Conservation (phyloP, 2,888 invertebrate species). For the Caradrina clavipalpis region DNA sequence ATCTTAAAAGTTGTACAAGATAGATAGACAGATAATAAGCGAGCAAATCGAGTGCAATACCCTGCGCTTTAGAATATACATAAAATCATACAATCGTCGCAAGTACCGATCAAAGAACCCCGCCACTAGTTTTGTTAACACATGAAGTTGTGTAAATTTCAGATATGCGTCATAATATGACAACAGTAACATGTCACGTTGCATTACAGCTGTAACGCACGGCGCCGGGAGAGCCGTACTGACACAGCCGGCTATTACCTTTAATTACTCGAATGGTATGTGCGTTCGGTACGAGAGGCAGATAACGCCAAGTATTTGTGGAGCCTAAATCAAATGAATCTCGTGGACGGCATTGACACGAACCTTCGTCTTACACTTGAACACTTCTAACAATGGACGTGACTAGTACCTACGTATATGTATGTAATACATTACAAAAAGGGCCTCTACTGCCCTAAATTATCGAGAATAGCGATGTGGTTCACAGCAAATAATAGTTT, state of each 20-base stretch:
- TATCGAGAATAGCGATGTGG: background rate
- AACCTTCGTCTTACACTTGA: slow-evolving; percentile 47
- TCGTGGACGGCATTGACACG: slow-evolving; percentile 33
- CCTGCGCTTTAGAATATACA: background rate
- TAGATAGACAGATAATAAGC: background rate
- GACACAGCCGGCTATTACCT: background rate
- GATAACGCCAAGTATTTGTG: slow-evolving; percentile 20
- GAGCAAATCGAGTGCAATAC: background rate
- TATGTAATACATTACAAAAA: slow-evolving; percentile 18
- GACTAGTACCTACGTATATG: background rate
- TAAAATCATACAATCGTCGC: too few species aligned
- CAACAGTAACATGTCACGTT: too few species aligned
- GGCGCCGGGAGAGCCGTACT: too few species aligned
- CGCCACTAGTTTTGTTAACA: too few species aligned
- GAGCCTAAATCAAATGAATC: slow-evolving; percentile 51
- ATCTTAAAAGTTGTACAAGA: background rate
- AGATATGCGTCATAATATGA: too few species aligned
- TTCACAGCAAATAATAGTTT: slow-evolving; percentile 11
- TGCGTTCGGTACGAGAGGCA: background rate
- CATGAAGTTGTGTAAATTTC: too few species aligned
- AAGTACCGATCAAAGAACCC: too few species aligned
- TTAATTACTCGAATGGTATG: slow-evolving; percentile 20
- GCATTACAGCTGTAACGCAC: too few species aligned
- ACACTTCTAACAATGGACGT: slow-evolving; percentile 39
- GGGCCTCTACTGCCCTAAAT: slow-evolving; percentile 5